These are phyloP conservation scores for Galaxea fascicularis DNA, from an alignment of 92 coral and sea anemone genomes.

Conservation along the genomic window DNA sequence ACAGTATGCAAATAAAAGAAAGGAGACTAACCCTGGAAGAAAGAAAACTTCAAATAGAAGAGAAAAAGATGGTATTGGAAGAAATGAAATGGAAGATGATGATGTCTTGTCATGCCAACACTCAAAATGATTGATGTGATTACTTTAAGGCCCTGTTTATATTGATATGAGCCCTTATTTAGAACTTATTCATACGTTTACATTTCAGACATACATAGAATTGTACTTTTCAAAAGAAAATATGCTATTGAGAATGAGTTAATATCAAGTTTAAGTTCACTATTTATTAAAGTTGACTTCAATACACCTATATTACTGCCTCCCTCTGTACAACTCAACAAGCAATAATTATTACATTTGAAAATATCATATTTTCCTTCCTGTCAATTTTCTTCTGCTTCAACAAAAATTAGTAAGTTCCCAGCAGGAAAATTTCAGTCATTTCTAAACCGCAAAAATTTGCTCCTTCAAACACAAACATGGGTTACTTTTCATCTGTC, in stretches of 20 bases:
- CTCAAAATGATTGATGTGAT: slow-evolving; percentile 34
- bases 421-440: no score
- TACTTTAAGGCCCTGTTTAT: slow-evolving; percentile 32
- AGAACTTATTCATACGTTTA: slow-evolving; percentile 7
- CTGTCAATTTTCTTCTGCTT: no score
- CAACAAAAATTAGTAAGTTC: no score
- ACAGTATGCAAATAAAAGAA: slow-evolving; percentile 5
- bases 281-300: slow-evolving; percentile 28
- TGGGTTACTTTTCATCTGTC: no score
- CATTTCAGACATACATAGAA: slow-evolving; percentile 24
- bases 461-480: no score
- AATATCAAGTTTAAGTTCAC: slow-evolving; percentile 26
- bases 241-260: slow-evolving; percentile 19
- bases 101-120: slow-evolving; percentile 24
- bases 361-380: no score
- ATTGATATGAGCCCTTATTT: slow-evolving; percentile 25
- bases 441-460: no score
- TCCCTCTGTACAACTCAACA: no score
- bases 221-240: neutral
- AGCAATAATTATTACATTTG: no score
- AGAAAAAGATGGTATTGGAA: no score
- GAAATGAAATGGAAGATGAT: no score
- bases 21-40: slow-evolving; percentile 22
- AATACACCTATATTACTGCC: slow-evolving; percentile 13
- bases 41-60: slow-evolving; percentile 18